Percentiles rank a stretch among this genome's conserved stretches.
phyloP scores from a whole-genome alignment of 2,797 vertebrate species.

The Sphenopsis melanotis region DNA sequence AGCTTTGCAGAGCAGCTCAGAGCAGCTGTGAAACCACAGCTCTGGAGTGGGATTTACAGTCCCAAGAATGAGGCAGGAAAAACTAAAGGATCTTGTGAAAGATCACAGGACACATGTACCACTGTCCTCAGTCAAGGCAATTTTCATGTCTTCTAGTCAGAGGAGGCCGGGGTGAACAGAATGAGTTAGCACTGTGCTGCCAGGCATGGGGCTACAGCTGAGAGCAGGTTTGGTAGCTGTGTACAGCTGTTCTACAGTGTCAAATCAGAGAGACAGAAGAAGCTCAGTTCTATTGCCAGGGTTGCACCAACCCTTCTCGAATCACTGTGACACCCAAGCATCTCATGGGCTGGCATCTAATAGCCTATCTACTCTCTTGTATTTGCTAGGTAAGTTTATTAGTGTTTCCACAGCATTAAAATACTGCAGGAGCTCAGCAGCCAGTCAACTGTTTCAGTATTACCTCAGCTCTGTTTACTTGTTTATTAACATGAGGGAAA shows the following conservation, averaged over 20 bases:
- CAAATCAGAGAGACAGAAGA: background rate
- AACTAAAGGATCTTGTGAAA: background rate
- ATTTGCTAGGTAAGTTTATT: background rate
- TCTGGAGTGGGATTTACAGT: background rate
- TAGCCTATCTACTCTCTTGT: background rate
- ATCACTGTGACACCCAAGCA: background rate
- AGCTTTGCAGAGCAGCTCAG: background rate
- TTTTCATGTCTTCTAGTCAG: background rate
- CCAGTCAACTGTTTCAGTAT: background rate
- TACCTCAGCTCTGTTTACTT: background rate
- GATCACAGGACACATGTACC: accelerated
- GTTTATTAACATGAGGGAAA: accelerated
- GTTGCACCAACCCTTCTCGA: background rate
- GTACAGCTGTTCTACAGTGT: background rate
- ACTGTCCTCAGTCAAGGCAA: background rate
- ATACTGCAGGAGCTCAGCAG: background rate
- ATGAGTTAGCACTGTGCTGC: background rate
- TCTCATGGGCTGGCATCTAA: background rate
- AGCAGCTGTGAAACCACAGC: background rate
- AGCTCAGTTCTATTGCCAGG: background rate
- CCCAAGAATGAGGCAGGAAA: background rate
- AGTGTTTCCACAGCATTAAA: background rate
- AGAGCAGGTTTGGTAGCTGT: background rate
- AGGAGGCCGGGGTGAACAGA: background rate
- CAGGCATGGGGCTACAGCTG: background rate